A percentile compares a stretch with the other conserved stretches of the same genome.
Conservation (phyloP, 2,113 vertebrate genomes). For the Lophura nycthemera region DNA sequence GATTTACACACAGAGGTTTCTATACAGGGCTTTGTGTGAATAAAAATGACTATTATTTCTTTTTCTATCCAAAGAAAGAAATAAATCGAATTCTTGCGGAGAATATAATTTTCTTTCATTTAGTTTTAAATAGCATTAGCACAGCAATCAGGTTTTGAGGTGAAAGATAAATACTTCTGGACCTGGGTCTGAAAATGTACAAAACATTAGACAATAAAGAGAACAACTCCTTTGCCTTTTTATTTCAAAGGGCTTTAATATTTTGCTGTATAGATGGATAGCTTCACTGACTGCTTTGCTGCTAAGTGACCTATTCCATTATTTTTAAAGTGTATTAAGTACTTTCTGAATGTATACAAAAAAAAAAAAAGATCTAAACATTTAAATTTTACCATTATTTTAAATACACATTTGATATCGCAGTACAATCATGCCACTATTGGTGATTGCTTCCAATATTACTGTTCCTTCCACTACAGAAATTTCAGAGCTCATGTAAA, state of each 20-base stretch:
- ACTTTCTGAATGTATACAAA: neutral
- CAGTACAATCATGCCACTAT: neutral
- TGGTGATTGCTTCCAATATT: constrained; percentile 30
- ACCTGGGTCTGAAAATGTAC: constrained; percentile 34
- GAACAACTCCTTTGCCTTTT: constrained; percentile 44
- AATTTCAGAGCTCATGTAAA: constrained; percentile 23
- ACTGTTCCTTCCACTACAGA: neutral
- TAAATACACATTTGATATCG: neutral
- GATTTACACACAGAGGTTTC: constrained; percentile 67
- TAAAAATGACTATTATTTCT: constrained; percentile 69
- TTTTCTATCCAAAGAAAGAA: constrained; percentile 67
- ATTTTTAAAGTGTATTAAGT: constrained; percentile 41
- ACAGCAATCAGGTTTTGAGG: constrained; percentile 71
- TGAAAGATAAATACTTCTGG: constrained; percentile 72
- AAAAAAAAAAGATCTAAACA: neutral
- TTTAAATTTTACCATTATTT: constrained; percentile 44
- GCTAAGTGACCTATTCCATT: constrained; percentile 35
- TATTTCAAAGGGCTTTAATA: constrained; percentile 67
- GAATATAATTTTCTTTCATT: constrained; percentile 76
- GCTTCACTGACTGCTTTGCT: constrained; percentile 53
- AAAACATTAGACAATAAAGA: constrained; percentile 54
- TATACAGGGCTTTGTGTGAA: constrained; percentile 63
- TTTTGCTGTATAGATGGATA: constrained; percentile 30
- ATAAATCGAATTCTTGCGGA: constrained; percentile 52
- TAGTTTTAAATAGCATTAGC: constrained; percentile 75